These are phyloP conservation scores for Deilephila elpenor DNA, from an alignment of 2,888 invertebrate species.

Conservation along the genomic window DNA sequence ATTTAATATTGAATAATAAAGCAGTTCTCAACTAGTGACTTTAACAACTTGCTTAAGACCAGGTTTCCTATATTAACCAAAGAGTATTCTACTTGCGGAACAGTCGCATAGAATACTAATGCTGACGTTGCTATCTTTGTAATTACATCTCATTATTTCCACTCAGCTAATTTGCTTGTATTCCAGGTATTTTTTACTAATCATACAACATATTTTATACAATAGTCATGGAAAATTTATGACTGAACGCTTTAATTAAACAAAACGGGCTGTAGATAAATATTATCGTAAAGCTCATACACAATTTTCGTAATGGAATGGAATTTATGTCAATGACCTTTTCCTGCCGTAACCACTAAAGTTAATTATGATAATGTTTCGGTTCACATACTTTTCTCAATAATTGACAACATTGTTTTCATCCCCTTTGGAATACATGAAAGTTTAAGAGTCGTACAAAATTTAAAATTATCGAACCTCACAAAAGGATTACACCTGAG, in stretches of 20 bases:
- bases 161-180: neutral
- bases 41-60: constrained; percentile 76
- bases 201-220: no score
- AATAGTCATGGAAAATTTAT: neutral
- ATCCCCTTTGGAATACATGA: neutral
- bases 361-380: neutral
- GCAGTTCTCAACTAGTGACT: constrained; percentile 78
- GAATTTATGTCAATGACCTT: neutral
- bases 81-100: constrained; percentile 48
- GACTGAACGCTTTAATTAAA: neutral
- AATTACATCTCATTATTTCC: constrained; percentile 17
- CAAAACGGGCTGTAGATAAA: neutral
- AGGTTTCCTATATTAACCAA: constrained; percentile 71
- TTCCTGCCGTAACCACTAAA: neutral
- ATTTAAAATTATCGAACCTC: neutral
- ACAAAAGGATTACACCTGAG: no score
- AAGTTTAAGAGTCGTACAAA: neutral
- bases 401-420: neutral
- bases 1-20: constrained; percentile 84
- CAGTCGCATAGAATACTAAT: constrained; percentile 53
- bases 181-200: neutral
- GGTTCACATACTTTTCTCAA: neutral
- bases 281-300: neutral
- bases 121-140: constrained; percentile 6
- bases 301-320: neutral